phyloP scores from a whole-genome alignment of 2,888 invertebrate genomes.

The Tenthredo amoena region DNA sequence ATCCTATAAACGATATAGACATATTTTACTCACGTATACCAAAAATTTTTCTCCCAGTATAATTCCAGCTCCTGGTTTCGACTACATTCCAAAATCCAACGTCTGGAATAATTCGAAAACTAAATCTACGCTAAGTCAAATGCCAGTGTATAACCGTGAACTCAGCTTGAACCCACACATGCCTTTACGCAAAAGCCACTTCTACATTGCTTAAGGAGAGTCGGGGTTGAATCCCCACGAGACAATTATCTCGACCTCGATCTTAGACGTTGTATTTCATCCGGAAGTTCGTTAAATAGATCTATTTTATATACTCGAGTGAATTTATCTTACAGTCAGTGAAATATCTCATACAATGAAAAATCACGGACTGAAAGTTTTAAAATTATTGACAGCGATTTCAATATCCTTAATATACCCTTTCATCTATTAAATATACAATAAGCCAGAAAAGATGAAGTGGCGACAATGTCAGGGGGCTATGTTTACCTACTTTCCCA shows the following conservation, averaged over 20 bases:
- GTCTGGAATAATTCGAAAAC: neutral
- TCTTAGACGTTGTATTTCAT: slow-evolving; percentile 9
- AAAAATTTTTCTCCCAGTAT: neutral
- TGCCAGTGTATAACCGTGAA: neutral
- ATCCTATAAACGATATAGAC: neutral
- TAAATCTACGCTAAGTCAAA: neutral
- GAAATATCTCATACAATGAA: neutral
- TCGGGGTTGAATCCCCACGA: slow-evolving; percentile 5
- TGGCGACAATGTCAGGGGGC: neutral
- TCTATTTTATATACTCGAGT: neutral
- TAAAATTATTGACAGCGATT: neutral
- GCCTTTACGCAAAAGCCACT: neutral
- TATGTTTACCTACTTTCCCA: neutral
- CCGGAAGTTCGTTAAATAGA: slow-evolving; percentile 29
- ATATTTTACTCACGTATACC: neutral
- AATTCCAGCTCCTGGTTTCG: neutral
- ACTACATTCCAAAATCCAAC: neutral
- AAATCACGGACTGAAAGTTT: neutral
- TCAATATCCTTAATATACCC: no score
- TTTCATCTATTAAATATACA: neutral
- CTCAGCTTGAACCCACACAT: neutral
- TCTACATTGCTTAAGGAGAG: neutral
- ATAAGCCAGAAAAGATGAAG: neutral
- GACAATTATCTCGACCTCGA: slow-evolving; percentile 35
- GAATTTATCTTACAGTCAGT: neutral